Percentiles rank a stretch among this genome's conserved stretches.
Evolutionary conservation across 1,140 invertebrate species (phyloP).

Genomic region (Polyergus mexicanus): DNA sequence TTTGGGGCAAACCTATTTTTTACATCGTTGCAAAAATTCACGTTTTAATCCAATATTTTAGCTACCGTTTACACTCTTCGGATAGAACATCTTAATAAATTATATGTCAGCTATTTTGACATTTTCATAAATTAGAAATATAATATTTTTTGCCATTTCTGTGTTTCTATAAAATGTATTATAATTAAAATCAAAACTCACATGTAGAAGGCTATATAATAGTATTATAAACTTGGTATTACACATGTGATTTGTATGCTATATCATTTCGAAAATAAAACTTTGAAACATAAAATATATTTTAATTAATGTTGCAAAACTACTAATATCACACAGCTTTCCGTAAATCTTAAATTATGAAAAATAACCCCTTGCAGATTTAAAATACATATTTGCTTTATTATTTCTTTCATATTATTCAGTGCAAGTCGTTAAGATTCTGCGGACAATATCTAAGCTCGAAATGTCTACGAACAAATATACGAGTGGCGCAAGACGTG

Average conservation of each 20-base stretch:
- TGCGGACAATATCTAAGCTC: not conserved
- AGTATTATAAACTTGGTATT: not conserved
- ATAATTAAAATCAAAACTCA: constrained; percentile 4
- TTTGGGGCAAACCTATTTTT: not conserved
- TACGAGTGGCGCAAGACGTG: not conserved
- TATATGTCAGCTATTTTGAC: not conserved
- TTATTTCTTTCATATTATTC: not conserved
- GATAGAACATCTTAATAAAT: constrained; percentile 16
- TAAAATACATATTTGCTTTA: not conserved
- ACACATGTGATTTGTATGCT: too few species aligned
- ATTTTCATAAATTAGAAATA: constrained; percentile 16
- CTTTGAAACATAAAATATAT: not conserved
- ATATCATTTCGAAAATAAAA: not conserved
- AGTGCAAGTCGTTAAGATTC: not conserved
- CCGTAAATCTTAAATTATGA: not conserved
- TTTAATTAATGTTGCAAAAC: not conserved
- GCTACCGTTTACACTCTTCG: not conserved
- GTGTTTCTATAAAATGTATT: not conserved
- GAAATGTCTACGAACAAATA: not conserved
- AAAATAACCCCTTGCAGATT: not conserved
- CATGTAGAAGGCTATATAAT: not conserved
- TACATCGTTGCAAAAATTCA: not conserved
- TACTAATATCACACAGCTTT: not conserved
- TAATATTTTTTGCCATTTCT: not conserved
- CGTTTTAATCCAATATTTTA: constrained; percentile 12